A percentile compares a stretch with the other conserved stretches of the same genome.
Conservation (phyloP, 2,113 vertebrate genomes). For the Ictidomys tridecemlineatus region DNA sequence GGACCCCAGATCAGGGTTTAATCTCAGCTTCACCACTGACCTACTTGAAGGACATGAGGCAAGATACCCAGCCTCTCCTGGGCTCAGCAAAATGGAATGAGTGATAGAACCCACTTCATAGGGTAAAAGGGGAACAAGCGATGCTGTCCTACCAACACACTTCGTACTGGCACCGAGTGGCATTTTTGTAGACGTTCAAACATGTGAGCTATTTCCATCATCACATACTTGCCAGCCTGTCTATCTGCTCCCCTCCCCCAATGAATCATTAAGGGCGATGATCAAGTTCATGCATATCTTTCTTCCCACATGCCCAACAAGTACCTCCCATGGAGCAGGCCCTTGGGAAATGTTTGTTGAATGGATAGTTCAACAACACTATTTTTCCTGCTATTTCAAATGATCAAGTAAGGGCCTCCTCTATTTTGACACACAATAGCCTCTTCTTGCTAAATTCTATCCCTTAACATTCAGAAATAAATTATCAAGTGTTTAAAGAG, state of each 20-base stretch:
- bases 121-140: background rate
- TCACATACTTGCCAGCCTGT: background rate
- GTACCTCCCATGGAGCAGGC: background rate
- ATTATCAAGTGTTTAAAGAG: constrained; percentile 68
- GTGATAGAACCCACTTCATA: background rate
- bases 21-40: background rate
- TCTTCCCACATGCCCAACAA: background rate
- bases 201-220: background rate
- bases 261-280: background rate
- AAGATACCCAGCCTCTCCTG: background rate
- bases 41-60: background rate
- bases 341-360: constrained; percentile 56
- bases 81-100: background rate
- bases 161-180: background rate
- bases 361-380: background rate
- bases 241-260: background rate
- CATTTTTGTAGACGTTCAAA: background rate
- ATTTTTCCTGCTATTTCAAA: constrained; percentile 64
- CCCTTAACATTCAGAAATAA: constrained; percentile 64
- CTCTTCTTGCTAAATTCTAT: constrained; percentile 72
- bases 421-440: constrained; percentile 70
- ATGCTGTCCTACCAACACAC: background rate
- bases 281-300: background rate
- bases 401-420: constrained; percentile 11
- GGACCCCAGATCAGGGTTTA: background rate